Base-by-base conservation (phyloP, 2,888 invertebrate species). In the Caenorhabditis japonica region DNA sequence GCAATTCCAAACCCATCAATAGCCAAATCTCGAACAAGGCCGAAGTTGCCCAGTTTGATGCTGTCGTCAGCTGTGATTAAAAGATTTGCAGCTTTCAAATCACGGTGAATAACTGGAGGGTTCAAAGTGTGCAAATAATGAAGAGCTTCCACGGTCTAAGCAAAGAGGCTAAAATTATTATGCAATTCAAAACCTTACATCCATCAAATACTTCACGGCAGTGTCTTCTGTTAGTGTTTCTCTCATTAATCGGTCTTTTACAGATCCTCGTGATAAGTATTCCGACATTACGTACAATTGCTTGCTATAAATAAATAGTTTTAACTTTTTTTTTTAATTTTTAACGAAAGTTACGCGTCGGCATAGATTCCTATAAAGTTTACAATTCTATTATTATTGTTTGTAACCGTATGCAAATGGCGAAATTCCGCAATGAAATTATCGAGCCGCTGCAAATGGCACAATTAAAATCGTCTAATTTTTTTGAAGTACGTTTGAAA, bases 11-110 rank as follows among this genome's bases (percentile, higher is more conserved):
- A 81, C 10, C 81, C 81, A 58, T 79, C 83, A 25, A 80, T 64
- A 3, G 81, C 79, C 39, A 83, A 44, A 52, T 83, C 83, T 23
- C 83, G 69, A 19, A 83, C 79, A 8, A 83, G 64, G 2, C 83
- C 83, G 38, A 83, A 83, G 36, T 83, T 81, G 8, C 79, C 79
- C 19, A 83, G 51, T 52, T 83, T 83, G 43, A 83, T 78, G 27
- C 73, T 72, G 58, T 83, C 81, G 19, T 47, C 53, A 4, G 59
- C 47, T 19, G 81, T 75, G 13, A 83, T 74, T 4, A 83, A 44
- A 2, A 83, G 30, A 36, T 83, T 83, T 12, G 83, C 77, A n/a
- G 83, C 76, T 75, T 82, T 82, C 21, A 82, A 73, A 53, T 82
- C 82, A 3, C 76, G 51, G 59, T 82, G 82, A 36, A 81, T 59